These are phyloP conservation scores for Slavum lentiscoides DNA, from an alignment of 2,888 invertebrate genomes.

Conservation along the genomic window DNA sequence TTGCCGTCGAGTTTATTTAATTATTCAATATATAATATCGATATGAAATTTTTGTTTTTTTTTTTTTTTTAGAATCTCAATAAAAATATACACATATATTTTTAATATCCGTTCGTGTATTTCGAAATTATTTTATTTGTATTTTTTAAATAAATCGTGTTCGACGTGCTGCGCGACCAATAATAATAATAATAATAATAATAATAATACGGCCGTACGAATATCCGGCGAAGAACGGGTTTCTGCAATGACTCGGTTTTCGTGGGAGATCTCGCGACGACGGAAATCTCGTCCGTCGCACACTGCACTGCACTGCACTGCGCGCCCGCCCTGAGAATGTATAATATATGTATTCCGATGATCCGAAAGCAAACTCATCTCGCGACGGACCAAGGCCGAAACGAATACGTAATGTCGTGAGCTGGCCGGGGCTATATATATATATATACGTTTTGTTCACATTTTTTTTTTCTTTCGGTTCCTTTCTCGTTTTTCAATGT, in stretches of 20 bases:
- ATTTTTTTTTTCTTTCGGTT: no score
- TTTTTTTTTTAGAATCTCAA: no score
- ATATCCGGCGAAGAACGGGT: slow-evolving; percentile 1
- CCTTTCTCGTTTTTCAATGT: no score
- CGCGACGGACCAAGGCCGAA: slow-evolving; percentile 17
- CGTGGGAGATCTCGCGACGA: background rate
- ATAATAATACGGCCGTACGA: no score
- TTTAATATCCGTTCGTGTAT: no score
- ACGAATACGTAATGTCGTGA: background rate
- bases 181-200: no score
- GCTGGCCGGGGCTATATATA: background rate
- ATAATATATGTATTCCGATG: background rate
- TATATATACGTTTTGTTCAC: background rate
- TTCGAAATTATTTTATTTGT: no score
- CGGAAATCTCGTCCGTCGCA: slow-evolving; percentile 17
- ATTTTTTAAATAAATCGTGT: slow-evolving; percentile 1
- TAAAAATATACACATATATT: no score
- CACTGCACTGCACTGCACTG: no score
- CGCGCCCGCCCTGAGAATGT: slow-evolving; percentile 8
- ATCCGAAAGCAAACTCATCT: slow-evolving; percentile 11
- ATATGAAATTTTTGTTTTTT: no score
- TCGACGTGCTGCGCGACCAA: background rate
- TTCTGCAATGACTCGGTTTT: background rate
- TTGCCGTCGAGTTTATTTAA: no score
- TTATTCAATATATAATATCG: no score